Conservation (phyloP, 2,113 vertebrate genomes). For the Pseudois nayaur region DNA sequence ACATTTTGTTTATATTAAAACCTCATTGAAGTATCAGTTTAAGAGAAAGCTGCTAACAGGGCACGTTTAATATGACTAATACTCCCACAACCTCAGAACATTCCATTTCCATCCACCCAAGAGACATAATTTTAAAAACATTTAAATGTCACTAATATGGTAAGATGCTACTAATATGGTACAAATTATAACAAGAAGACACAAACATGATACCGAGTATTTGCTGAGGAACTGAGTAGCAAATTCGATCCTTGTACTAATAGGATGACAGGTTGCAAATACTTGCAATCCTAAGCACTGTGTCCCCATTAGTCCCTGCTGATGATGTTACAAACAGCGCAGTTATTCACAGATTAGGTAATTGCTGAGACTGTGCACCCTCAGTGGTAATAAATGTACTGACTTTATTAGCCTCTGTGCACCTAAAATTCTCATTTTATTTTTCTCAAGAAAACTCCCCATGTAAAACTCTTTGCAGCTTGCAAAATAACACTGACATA, state of each 20-base stretch:
- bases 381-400: constrained; percentile 71
- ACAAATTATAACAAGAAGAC: constrained; percentile 3
- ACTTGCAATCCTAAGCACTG: constrained; percentile 16
- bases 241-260: constrained; percentile 59
- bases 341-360: constrained; percentile 74
- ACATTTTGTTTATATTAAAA: constrained; percentile 75
- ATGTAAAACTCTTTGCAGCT: background rate
- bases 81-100: constrained; percentile 14
- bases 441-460: constrained; percentile 64
- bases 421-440: constrained; percentile 58
- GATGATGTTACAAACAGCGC: constrained; percentile 74
- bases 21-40: constrained; percentile 67
- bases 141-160: constrained; percentile 59
- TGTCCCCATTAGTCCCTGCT: constrained; percentile 61
- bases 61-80: constrained; percentile 68
- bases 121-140: constrained; percentile 60
- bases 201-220: background rate
- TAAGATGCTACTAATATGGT: constrained; percentile 30
- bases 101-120: constrained; percentile 53
- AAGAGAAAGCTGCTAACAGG: constrained; percentile 59
- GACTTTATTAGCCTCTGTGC: constrained; percentile 53
- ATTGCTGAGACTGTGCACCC: constrained; percentile 66
- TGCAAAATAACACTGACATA: background rate
- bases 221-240: constrained; percentile 33
- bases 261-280: constrained; percentile 69